Conservation (phyloP, 2,797 vertebrate genomes). For the Enteromius treurensis region DNA sequence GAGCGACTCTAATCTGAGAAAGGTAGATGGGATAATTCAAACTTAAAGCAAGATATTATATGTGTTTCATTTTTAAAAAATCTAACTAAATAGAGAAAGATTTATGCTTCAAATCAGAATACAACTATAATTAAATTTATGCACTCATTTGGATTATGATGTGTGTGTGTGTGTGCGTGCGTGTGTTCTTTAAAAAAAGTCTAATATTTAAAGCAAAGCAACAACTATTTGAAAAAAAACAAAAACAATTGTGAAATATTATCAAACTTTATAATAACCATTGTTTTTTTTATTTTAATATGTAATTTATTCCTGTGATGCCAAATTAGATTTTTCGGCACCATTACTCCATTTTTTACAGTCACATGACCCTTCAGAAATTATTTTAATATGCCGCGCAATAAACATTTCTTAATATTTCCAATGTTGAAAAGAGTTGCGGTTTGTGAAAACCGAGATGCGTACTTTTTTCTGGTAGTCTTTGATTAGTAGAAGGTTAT, state of each 20-base stretch:
- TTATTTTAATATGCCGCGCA: too few relatives aligned
- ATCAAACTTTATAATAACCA: background rate
- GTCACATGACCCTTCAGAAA: too few relatives aligned
- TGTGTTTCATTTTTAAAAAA: background rate
- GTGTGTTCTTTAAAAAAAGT: background rate
- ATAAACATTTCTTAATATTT: too few relatives aligned
- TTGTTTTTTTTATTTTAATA: background rate
- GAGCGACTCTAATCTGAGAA: background rate
- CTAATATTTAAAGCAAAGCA: background rate
- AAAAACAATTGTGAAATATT: background rate
- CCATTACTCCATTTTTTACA: background rate
- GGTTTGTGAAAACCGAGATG: too few relatives aligned
- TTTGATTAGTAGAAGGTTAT: too few relatives aligned
- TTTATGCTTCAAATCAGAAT: background rate
- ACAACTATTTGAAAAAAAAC: background rate
- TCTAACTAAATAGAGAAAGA: background rate
- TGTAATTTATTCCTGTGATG: too few relatives aligned
- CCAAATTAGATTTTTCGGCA: background rate
- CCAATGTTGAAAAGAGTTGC: too few relatives aligned
- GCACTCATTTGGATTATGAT: too few relatives aligned
- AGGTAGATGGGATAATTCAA: background rate
- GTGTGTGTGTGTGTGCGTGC: too few relatives aligned
- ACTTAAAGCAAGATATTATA: background rate
- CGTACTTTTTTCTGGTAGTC: too few relatives aligned
- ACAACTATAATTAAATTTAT: background rate